Base-by-base conservation (phyloP, 2,888 invertebrate species). In the Thelaira solivaga region DNA sequence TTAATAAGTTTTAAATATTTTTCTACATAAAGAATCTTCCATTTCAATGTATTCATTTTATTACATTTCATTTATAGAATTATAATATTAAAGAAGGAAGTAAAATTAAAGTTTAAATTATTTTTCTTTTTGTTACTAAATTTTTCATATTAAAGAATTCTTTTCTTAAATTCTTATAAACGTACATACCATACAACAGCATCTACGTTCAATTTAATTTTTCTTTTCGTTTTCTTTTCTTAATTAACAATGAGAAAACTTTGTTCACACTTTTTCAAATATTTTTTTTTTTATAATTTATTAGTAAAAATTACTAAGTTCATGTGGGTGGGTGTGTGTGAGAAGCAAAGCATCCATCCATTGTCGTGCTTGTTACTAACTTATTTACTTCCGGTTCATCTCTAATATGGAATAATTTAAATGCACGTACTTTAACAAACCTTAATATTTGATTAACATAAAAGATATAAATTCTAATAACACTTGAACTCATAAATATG, bases 401-500 rank as follows among this genome's bases (percentile, higher is more conserved):
- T 57, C 16, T 29, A 55, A 53, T 64, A 8, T 16, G 31, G 47
- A 43, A 41, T 72, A 47, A 64, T 72, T 39, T 41, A 57, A 45
- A 64, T 39, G 10, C 39, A 57, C 39, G 47, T 72, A 64, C 43
- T 39, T 31, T 49, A 69, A 53, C 64, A 64, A n/a, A 62, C 18
- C 64, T 62, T 73, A 59, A 61, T 65, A 57, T 78, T 78, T 74
- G 74, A 78, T 78, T 73, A 78, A 69, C 73, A 57, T 69, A n/a
- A n/a, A n/a, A 45, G 31, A 69, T 45, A 78, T 78, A 78, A 78
- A 78, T 78, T 64, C 77, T 73, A 73, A 73, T 78, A 73, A 78
- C 59, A 73, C 73, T 69, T 53, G 59, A 78, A 64, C 73, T 64
- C 73, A 69, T 78, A 78, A 78, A 78, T 78, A 73, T 78, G 77